Evolutionary conservation across 2,888 invertebrate species (phyloP).

Genomic region (Chelonus formosanus): DNA sequence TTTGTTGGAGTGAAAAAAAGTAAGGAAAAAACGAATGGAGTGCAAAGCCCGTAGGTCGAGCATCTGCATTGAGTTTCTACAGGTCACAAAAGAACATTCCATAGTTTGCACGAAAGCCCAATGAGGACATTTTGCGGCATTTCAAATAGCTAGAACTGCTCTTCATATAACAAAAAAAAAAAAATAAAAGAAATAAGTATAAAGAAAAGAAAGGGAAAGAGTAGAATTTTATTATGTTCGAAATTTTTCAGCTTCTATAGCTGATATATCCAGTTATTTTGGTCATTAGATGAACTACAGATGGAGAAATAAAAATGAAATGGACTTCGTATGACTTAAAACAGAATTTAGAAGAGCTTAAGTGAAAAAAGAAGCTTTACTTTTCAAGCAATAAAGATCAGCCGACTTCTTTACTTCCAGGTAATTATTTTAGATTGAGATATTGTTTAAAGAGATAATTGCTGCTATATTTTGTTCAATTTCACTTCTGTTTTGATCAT

Average conservation of each 20-base stretch:
- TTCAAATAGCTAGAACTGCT: constrained; percentile 6
- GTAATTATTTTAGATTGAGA: constrained; percentile 29
- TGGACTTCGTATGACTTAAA: neutral
- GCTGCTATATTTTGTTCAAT: too few species aligned
- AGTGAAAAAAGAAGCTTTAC: constrained; percentile 2
- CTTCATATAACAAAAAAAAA: constrained; percentile 15
- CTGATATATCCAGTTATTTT: constrained; percentile 8
- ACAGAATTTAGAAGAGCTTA: constrained; percentile 1
- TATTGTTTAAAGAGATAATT: constrained; percentile 20
- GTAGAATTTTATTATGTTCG: constrained; percentile 23
- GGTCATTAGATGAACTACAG: constrained; percentile 1
- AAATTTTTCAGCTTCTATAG: constrained; percentile 18
- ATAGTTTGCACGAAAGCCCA: constrained; percentile 15
- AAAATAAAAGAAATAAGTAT: constrained; percentile 27
- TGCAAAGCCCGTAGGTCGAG: neutral
- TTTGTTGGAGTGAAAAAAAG: constrained; percentile 14
- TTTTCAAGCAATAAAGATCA: constrained; percentile 19
- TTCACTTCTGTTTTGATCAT: too few species aligned
- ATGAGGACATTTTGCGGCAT: constrained; percentile 27
- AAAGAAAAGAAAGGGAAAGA: constrained; percentile 3
- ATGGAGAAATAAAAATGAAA: constrained; percentile 21
- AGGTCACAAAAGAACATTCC: constrained; percentile 24
- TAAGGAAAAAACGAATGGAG: constrained; percentile 10
- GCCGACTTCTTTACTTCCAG: constrained; percentile 28
- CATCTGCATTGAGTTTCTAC: constrained; percentile 2